phyloP scores from a whole-genome alignment of 2,113 vertebrate genomes.

The Mastomys natalensis region DNA sequence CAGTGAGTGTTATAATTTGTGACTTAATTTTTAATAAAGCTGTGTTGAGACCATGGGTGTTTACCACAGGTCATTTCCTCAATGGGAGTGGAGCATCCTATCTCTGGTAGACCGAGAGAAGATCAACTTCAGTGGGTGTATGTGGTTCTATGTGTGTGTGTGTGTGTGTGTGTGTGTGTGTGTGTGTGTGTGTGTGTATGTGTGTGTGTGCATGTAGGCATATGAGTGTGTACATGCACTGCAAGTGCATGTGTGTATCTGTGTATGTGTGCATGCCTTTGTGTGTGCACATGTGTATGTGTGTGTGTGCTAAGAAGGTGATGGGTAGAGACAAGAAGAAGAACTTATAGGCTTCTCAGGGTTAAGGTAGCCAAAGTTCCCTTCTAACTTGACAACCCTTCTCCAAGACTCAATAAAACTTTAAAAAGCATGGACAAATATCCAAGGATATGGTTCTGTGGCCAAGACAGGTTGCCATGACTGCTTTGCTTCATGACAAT shows the following conservation, averaged over 20 bases:
- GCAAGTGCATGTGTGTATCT: rapidly evolving
- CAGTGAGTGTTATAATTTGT: slow-evolving; percentile 81
- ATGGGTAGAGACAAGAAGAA: rapidly evolving
- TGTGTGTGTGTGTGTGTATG: background rate
- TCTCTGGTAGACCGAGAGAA: background rate
- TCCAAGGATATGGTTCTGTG: background rate
- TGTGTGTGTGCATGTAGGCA: too few relatives aligned
- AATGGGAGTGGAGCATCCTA: background rate
- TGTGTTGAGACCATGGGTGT: slow-evolving; percentile 42
- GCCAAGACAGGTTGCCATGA: background rate
- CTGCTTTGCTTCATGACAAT: background rate
- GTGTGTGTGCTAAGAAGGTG: rapidly evolving
- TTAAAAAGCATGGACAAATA: background rate
- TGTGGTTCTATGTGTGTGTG: background rate
- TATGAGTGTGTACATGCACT: background rate
- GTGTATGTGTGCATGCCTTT: background rate
- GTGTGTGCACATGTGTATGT: background rate
- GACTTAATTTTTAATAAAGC: slow-evolving; percentile 84
- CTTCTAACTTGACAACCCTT: background rate
- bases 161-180: rapidly evolving
- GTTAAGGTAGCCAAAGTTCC: background rate
- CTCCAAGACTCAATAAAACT: background rate
- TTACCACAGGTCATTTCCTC: slow-evolving; percentile 41
- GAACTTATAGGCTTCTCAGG: background rate
- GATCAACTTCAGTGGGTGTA: background rate